Base-by-base conservation (phyloP, 2,113 vertebrate genomes). In the Panthera leo region DNA sequence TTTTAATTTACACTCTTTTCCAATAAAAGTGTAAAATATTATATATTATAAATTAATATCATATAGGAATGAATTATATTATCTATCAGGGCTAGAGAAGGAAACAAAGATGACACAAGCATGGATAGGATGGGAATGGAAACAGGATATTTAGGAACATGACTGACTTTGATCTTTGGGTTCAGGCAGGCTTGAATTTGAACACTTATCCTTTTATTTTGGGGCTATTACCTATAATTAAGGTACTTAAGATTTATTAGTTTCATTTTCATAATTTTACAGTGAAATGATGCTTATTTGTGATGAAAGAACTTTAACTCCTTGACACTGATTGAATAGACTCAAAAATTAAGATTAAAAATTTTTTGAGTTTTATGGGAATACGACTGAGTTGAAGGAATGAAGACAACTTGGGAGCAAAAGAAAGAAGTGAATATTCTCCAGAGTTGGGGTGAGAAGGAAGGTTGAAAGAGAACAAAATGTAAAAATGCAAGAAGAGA, bases 371-470 rank as follows among this genome's bases (percentile, higher is more conserved):
- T 85, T 48, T 10, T 79, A 80, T 19, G 25, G 2, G 48, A 48
- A 85, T 73, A 31, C 18, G 31, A 34, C 42, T 91, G 11, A 82
- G 45, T 34, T 88, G 5, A 89, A 95, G 27, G 3, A 84, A 63
- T 45, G 14, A 36, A 67, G 8, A 55, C 31, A 70, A 65, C 15
- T 88, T 71, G n/a, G 34, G 2, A 95, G 10, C 15, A 71, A 63
- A 39, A 29, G 4, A 73, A 73, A 79, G 9, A 80, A 67, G 0
- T 79, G 8, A 29, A 3, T 85, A 67, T 83, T 86, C 51, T 9
- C 18, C 0, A 39, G 21, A 51, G 9, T n/a, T 42, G 16, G 3
- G 2, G 1, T 75, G 27, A 14, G 25, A 3, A 63, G 1, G 1
- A 7, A 68, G 5, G 0, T 70, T 83, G 27, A 42, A 85, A 80